Conservation (phyloP, 1,140 invertebrate species). For the Calliopsis andreniformis region DNA sequence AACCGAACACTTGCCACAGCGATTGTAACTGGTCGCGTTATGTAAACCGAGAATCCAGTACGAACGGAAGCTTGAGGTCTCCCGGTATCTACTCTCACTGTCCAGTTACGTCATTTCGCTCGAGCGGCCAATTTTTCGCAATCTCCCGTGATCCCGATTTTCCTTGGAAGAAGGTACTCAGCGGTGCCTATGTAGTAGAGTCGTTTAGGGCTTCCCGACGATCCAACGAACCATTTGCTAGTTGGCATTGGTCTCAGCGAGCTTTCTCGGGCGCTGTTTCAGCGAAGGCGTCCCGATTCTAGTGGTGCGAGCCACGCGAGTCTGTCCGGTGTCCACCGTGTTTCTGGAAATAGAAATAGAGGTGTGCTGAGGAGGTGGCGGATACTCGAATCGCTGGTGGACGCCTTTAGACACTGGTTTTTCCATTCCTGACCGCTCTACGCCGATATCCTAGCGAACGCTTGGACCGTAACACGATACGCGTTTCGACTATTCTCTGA, state of each 20-base stretch:
- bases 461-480: conserved; percentile 26
- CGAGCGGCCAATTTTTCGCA: background rate
- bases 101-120: conserved; percentile 32
- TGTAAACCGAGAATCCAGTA: conserved; percentile 43
- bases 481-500: background rate
- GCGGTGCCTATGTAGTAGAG: too few species aligned
- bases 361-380: conserved; percentile 13
- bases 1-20: background rate
- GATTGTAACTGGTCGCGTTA: conserved; percentile 13
- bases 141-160: conserved; percentile 12
- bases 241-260: too few species aligned
- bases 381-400: conserved; percentile 33
- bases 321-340: conserved; percentile 35
- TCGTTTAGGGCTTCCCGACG: too few species aligned
- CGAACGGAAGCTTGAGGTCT: conserved; percentile 44
- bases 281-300: conserved; percentile 12
- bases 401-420: conserved; percentile 31
- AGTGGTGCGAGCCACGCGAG: conserved; percentile 18
- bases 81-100: conserved; percentile 41
- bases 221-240: too few species aligned
- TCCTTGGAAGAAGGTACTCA: background rate
- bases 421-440: conserved; percentile 12
- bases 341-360: conserved; percentile 65
- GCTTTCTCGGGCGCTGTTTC: background rate
- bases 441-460: background rate